These are phyloP conservation scores for Origma solitaria DNA, from an alignment of 2,113 vertebrate genomes.

Conservation along the genomic window DNA sequence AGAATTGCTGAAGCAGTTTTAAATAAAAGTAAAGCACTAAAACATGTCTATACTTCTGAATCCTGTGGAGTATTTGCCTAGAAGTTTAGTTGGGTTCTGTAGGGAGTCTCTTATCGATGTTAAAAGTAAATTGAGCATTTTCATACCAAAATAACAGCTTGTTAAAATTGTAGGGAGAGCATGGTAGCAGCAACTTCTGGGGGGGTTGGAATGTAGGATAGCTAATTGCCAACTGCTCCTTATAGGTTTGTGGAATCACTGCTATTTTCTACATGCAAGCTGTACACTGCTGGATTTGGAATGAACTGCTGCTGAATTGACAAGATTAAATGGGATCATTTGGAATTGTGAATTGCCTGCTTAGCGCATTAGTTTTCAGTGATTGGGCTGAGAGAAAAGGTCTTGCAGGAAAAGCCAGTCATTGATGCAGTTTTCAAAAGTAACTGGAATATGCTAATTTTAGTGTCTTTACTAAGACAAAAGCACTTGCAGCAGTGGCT, in stretches of 20 bases:
- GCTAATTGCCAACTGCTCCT: neutral
- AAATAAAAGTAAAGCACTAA: neutral
- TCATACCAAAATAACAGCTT: neutral
- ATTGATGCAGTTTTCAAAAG: neutral
- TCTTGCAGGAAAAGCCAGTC: neutral
- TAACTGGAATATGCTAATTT: neutral
- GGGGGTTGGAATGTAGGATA: neutral
- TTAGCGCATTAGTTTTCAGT: neutral
- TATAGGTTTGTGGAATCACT: neutral
- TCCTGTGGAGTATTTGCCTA: neutral
- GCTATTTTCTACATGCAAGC: neutral
- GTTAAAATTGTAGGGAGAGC: neutral
- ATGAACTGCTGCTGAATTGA: constrained; percentile 24
- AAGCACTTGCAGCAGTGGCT: neutral
- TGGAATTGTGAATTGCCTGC: constrained; percentile 20
- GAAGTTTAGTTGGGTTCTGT: neutral
- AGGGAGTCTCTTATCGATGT: neutral
- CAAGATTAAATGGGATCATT: constrained; percentile 29
- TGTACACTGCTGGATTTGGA: neutral
- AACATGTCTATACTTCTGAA: neutral
- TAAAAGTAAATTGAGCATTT: neutral
- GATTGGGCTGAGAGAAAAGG: neutral
- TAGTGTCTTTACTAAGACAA: neutral
- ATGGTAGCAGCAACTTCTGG: neutral
- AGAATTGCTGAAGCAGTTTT: constrained; percentile 7